Percentiles rank a stretch among this genome's conserved stretches.
These are phyloP conservation scores for Musca domestica DNA, from an alignment of 1,140 invertebrate species.

Conservation along the genomic window DNA sequence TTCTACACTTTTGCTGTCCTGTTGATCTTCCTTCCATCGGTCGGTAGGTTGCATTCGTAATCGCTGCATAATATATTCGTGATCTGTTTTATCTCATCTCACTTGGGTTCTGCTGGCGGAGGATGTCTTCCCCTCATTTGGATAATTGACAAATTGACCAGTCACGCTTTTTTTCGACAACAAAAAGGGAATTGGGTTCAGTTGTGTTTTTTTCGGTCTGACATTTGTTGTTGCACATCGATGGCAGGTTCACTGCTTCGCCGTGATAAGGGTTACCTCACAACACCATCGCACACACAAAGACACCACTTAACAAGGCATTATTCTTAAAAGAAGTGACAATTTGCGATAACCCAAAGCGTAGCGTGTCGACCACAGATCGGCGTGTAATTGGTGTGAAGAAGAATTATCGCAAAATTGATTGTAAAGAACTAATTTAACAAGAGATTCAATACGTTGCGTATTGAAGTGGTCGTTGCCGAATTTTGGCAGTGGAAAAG, in stretches of 20 bases:
- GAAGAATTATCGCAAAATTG: slow-evolving; percentile 11
- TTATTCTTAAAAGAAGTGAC: slow-evolving; percentile 19
- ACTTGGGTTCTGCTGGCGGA: background rate
- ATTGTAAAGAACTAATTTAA: slow-evolving; percentile 1
- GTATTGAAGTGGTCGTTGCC: too few relatives aligned
- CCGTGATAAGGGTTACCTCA: too few relatives aligned
- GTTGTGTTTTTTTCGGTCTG: background rate
- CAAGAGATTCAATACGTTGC: too few relatives aligned
- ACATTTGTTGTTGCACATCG: background rate
- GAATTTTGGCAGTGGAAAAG: too few relatives aligned
- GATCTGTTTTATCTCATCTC: slow-evolving; percentile 4
- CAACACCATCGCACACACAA: background rate
- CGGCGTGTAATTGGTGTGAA: background rate
- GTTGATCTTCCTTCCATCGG: background rate
- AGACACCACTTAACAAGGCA: slow-evolving; percentile 11
- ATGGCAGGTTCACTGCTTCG: background rate
- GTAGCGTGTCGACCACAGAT: background rate
- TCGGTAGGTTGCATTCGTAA: background rate
- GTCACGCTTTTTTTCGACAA: slow-evolving; percentile 17
- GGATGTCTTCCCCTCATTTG: slow-evolving; percentile 33
- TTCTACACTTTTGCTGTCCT: background rate
- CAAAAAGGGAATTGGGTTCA: too few relatives aligned
- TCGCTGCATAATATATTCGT: slow-evolving; percentile 8
- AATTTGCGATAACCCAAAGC: slow-evolving; percentile 2
- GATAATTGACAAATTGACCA: slow-evolving; percentile 54